Percentiles rank a stretch among this genome's conserved stretches.
phyloP scores from a whole-genome alignment of 2,888 invertebrate species.

The Apoderus coryli region DNA sequence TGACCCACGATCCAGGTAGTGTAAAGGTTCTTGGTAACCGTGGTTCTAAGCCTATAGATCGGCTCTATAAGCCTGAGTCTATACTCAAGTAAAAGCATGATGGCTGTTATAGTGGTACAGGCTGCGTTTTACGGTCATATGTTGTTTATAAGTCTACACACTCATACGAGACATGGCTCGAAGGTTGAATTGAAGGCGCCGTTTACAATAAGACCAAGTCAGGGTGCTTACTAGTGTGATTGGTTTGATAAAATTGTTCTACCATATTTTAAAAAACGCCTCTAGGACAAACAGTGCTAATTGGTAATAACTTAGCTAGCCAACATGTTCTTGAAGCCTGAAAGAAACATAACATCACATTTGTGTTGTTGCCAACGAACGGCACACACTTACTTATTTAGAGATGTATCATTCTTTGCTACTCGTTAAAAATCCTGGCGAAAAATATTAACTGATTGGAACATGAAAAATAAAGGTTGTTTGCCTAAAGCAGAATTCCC shows the following conservation, averaged over 20 bases:
- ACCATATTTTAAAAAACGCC: constrained; percentile 1
- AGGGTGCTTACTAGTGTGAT: constrained; percentile 1
- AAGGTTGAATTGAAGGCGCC: constrained; percentile 1
- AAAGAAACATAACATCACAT: constrained; percentile 2
- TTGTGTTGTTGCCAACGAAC: constrained; percentile 2
- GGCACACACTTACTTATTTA: constrained; percentile 2
- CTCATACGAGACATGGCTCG: constrained; percentile 3
- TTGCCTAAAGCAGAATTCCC: constrained; percentile 7
- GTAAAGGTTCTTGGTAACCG: constrained; percentile 1
- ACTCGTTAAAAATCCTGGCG: constrained; percentile 5
- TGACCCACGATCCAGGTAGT: not conserved
- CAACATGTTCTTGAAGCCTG: constrained; percentile 2
- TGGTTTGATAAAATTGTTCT: constrained; percentile 2
- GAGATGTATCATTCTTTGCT: constrained; percentile 7
- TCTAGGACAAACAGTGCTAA: not conserved
- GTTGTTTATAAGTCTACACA: constrained; percentile 3
- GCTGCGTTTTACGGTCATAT: not conserved
- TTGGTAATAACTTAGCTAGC: constrained; percentile 3
- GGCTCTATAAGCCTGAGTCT: constrained; percentile 1
- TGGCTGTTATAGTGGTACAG: not conserved
- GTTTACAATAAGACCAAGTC: constrained; percentile 3
- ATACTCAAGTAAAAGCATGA: constrained; percentile 1
- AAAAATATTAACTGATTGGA: constrained; percentile 7
- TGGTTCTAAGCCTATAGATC: constrained; percentile 1
- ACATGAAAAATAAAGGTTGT: constrained; percentile 3